Base-by-base conservation (phyloP, 2,797 vertebrate genomes). In the Bucorvus abyssinicus region DNA sequence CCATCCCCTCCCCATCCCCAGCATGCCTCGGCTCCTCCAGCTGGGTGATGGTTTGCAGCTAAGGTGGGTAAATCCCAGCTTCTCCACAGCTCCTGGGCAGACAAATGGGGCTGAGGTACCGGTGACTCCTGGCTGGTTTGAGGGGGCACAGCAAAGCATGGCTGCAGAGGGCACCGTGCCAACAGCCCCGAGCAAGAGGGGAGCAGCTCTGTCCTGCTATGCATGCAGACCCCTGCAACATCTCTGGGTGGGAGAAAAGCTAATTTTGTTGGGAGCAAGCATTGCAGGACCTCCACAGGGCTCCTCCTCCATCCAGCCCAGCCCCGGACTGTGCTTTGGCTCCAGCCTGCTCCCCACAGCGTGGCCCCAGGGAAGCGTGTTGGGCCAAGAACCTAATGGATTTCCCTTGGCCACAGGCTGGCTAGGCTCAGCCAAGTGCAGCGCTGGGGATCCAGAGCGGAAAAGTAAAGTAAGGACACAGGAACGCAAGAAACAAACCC, bases 391-490 rank as follows among this genome's bases (percentile, higher is more conserved):
- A n/a, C 68, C 44, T 50, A 79, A 87, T 22, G 56, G 87, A 81
- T 94, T 94, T 85, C 73, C 56, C 89, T 92, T 92, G 93, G 94
- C 92, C 15, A 5, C 0, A 0, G 74, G 36, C 77, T 71, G 74
- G n/a, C 61, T 75, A 34, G n/a, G 50, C 71, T 93, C 4, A 0
- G 93, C 94, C 94, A 96, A 95, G 87, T 67, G 63, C 61, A 67
- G 79, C 2, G 1, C 70, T 1, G 0, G 1, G 38, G 67, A 86
- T 78, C 47, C 34, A n/a, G 60, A n/a, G 69, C 67, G n/a, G 16
- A 69, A 90, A 89, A 90, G 96, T 73, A 45, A 94, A 79, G 59
- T 89, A 52, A 95, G 95, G 95, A 94, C 91, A 93, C 0, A 1
- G 22, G 60, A 84, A 20, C 80, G 44, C 0, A 0, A 87, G 68